phyloP scores from a whole-genome alignment of 2,888 invertebrate genomes.

The Acronicta aceris region DNA sequence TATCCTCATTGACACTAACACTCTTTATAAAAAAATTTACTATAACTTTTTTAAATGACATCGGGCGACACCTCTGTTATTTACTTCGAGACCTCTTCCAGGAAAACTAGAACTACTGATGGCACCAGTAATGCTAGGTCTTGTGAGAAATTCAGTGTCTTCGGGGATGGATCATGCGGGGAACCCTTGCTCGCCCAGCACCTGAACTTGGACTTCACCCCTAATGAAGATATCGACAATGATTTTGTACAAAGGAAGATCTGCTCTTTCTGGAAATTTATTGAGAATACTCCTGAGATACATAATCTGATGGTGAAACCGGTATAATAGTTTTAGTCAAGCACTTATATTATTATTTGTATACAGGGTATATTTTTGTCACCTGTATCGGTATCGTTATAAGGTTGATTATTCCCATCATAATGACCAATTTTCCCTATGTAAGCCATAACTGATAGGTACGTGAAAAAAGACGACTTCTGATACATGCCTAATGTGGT shows the following conservation, averaged over 20 bases:
- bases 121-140: slow-evolving; percentile 30
- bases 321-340: slow-evolving; percentile 43
- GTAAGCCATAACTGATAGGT: too few relatives aligned
- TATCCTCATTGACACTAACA: neutral
- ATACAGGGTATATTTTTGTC: too few relatives aligned
- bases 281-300: slow-evolving; percentile 54
- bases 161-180: slow-evolving; percentile 41
- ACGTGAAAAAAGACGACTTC: too few relatives aligned
- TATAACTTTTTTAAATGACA: slow-evolving; percentile 9
- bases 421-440: too few relatives aligned
- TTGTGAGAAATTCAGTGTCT: slow-evolving; percentile 4
- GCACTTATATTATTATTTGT: too few relatives aligned
- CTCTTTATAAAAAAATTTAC: slow-evolving; percentile 1
- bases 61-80: neutral
- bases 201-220: slow-evolving; percentile 51
- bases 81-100: neutral
- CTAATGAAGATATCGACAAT: slow-evolving; percentile 54
- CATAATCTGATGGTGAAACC: slow-evolving; percentile 56
- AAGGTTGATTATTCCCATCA: too few relatives aligned
- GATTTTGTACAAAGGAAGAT: slow-evolving; percentile 60
- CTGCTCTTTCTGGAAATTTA: slow-evolving; percentile 64
- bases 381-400: too few relatives aligned
- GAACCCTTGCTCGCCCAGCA: slow-evolving; percentile 36
- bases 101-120: neutral
- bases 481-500: too few relatives aligned